Conservation (phyloP, 2,888 invertebrate species). For the Drymonia ruficornis region DNA sequence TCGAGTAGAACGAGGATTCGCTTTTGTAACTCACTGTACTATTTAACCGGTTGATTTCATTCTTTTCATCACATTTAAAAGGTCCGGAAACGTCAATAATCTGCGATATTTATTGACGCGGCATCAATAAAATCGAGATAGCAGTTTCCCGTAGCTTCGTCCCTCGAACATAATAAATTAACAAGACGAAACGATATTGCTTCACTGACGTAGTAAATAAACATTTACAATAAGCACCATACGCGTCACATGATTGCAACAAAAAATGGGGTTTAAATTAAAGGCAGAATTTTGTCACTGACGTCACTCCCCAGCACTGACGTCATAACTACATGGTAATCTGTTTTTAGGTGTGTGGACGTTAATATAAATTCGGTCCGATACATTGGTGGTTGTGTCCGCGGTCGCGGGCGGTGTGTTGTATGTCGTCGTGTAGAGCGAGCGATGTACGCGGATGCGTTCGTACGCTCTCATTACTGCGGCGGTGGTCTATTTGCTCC, state of each 20-base stretch:
- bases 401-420: conserved; percentile 33
- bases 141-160: conserved; percentile 47
- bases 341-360: conserved; percentile 52
- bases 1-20: background rate
- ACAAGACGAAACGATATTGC: conserved; percentile 57
- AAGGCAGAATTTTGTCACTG: conserved; percentile 3
- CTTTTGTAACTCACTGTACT: conserved; percentile 25
- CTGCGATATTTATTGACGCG: conserved; percentile 52
- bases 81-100: conserved; percentile 37
- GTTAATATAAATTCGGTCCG: conserved; percentile 69
- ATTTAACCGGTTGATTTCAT: background rate
- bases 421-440: conserved; percentile 35
- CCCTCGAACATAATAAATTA: conserved; percentile 37
- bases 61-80: conserved; percentile 3
- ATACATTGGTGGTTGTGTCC: conserved; percentile 52
- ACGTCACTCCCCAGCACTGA: conserved; percentile 10
- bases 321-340: background rate
- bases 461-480: conserved; percentile 17
- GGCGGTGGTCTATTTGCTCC: conserved; percentile 69
- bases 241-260: conserved; percentile 70
- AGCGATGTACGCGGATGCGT: conserved; percentile 39
- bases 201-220: conserved; percentile 48
- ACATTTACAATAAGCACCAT: conserved; percentile 72
- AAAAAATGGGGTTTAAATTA: conserved; percentile 48
- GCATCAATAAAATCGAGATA: conserved; percentile 61